phyloP scores from a whole-genome alignment of 2,113 vertebrate genomes.

The Pelvicachromis taeniatus region DNA sequence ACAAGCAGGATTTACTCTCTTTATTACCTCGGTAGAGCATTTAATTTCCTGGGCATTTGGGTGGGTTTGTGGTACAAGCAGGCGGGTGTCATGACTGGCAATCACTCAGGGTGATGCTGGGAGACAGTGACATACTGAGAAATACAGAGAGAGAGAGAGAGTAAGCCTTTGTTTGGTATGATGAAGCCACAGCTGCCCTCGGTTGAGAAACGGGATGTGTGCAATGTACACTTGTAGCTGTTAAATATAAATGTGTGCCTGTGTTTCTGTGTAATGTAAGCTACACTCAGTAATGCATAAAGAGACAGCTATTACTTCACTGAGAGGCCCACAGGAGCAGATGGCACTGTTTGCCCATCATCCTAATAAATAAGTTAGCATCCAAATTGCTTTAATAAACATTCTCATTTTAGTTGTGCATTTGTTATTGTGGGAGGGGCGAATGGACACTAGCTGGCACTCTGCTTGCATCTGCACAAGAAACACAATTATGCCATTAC shows the following conservation, averaged over 20 bases:
- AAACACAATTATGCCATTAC: not conserved
- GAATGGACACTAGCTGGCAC: not conserved
- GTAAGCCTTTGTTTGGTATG: constrained; percentile 30
- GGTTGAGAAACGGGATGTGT: not conserved
- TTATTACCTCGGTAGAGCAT: constrained; percentile 57
- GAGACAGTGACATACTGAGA: constrained; percentile 63
- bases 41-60: constrained; percentile 71
- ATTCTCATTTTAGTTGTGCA: constrained; percentile 24
- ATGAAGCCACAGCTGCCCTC: constrained; percentile 9
- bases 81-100: constrained; percentile 52
- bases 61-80: constrained; percentile 59
- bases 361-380: constrained; percentile 29
- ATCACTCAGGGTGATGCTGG: constrained; percentile 71
- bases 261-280: not conserved
- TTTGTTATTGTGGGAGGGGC: constrained; percentile 14
- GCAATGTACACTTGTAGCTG: not conserved
- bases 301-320: constrained; percentile 31
- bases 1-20: constrained; percentile 55
- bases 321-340: constrained; percentile 44
- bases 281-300: not conserved
- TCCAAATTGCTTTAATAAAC: constrained; percentile 57
- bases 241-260: not conserved
- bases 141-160: not conserved
- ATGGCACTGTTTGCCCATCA: constrained; percentile 14
- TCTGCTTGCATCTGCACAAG: not conserved